Conservation (phyloP, 2,888 invertebrate species). For the Mimachlamys varia region DNA sequence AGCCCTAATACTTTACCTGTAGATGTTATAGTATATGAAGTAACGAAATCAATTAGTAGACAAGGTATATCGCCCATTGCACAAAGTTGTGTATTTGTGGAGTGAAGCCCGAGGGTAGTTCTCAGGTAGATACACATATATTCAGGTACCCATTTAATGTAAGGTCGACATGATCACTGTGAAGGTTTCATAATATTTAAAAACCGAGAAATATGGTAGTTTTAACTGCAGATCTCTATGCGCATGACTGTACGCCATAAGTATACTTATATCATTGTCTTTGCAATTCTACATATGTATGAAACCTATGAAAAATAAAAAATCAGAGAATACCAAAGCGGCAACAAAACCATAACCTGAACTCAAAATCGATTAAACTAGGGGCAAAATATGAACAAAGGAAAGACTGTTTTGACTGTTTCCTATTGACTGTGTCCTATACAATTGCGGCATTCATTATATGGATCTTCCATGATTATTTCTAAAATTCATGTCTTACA, state of each 20-base stretch:
- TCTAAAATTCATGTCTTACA: too few species aligned
- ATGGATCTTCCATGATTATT: too few species aligned
- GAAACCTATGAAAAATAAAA: too few species aligned
- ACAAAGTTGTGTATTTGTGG: constrained; percentile 2
- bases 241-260: too few species aligned
- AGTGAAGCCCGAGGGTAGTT: not conserved
- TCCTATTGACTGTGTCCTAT: too few species aligned
- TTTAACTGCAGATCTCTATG: not conserved
- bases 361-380: too few species aligned
- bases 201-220: not conserved
- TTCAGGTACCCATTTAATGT: not conserved
- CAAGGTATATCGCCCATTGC: not conserved
- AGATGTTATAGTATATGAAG: not conserved
- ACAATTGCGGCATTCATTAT: too few species aligned
- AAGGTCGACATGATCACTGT: not conserved
- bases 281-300: too few species aligned
- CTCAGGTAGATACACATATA: not conserved
- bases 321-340: too few species aligned
- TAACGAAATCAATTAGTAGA: not conserved
- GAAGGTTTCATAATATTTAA: not conserved
- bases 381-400: too few species aligned
- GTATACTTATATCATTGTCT: not conserved
- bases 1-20: not conserved
- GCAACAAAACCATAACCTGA: too few species aligned
- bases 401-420: too few species aligned